These are phyloP conservation scores for Molanna angustata DNA, from an alignment of 2,888 invertebrate species.

Conservation along the genomic window DNA sequence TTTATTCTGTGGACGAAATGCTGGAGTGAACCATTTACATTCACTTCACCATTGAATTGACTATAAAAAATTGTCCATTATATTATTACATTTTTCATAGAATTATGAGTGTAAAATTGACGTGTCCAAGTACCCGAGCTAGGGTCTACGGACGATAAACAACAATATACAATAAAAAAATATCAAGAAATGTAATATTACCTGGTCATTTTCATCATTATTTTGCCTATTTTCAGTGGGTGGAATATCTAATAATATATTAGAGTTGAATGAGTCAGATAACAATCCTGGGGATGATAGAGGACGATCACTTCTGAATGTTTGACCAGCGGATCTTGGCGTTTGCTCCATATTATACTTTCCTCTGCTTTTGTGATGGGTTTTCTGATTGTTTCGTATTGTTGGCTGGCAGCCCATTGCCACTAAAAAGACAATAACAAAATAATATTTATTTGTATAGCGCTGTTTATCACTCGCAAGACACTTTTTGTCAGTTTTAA, in stretches of 20 bases:
- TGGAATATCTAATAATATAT: constrained; percentile 12
- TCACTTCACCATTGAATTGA: too few species aligned
- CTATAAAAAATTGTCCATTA: too few species aligned
- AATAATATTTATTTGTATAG: background rate
- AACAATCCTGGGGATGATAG: constrained; percentile 17
- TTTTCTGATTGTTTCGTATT: constrained; percentile 11
- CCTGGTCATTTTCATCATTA: constrained; percentile 5
- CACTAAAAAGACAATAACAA: constrained; percentile 10
- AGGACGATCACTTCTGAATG: constrained; percentile 10
- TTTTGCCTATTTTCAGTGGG: constrained; percentile 3
- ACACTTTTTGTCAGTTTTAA: too few species aligned
- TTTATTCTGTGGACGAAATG: too few species aligned
- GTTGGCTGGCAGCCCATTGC: constrained; percentile 16
- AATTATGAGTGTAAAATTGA: too few species aligned
- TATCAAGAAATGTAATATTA: too few species aligned
- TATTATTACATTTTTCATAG: too few species aligned
- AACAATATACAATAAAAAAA: too few species aligned
- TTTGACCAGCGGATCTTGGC: constrained; percentile 7
- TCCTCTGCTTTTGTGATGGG: constrained; percentile 14
- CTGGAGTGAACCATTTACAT: too few species aligned
- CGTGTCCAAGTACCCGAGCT: too few species aligned
- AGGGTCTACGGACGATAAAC: too few species aligned
- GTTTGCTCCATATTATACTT: constrained; percentile 5
- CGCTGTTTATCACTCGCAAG: background rate
- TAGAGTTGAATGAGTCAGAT: constrained; percentile 14